Conservation (phyloP, 2,888 invertebrate species). For the Caenorhabditis parvicauda region DNA sequence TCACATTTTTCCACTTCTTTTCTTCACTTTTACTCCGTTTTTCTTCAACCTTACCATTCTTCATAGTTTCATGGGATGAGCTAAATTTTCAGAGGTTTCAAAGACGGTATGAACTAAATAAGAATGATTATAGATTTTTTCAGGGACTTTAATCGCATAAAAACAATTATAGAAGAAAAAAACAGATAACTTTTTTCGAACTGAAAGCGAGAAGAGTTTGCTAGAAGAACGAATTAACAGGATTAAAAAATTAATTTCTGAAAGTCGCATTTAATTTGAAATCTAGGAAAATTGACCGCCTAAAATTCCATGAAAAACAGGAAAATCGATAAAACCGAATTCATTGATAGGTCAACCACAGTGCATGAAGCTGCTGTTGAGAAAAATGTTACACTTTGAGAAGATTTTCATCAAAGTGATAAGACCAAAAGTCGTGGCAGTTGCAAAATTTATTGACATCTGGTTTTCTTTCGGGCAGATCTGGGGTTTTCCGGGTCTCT, state of each 20-base stretch:
- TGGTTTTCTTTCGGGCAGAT: too few species aligned
- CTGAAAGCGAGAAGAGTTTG: background rate
- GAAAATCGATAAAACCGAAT: background rate
- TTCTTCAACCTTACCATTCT: conserved; percentile 17
- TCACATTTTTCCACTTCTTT: conserved; percentile 36
- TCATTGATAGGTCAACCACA: background rate
- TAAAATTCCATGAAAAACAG: conserved; percentile 2
- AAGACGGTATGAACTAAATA: conserved; percentile 1
- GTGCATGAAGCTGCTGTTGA: background rate
- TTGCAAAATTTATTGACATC: conserved; percentile 27
- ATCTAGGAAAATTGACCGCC: too few species aligned
- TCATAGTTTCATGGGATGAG: conserved; percentile 11
- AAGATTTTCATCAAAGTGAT: background rate
- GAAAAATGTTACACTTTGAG: background rate
- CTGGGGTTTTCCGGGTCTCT: too few species aligned
- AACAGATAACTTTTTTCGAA: background rate
- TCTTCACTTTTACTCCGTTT: conserved; percentile 41
- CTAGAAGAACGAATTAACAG: conserved; percentile 1
- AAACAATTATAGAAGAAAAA: conserved; percentile 3
- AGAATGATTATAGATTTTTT: background rate
- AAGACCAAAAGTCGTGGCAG: conserved; percentile 12
- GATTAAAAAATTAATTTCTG: background rate
- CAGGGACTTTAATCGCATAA: conserved; percentile 6
- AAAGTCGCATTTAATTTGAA: too few species aligned
- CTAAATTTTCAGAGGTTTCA: background rate